Evolutionary conservation across 2,113 vertebrate genomes (phyloP).

Genomic region (Nanger granti): DNA sequence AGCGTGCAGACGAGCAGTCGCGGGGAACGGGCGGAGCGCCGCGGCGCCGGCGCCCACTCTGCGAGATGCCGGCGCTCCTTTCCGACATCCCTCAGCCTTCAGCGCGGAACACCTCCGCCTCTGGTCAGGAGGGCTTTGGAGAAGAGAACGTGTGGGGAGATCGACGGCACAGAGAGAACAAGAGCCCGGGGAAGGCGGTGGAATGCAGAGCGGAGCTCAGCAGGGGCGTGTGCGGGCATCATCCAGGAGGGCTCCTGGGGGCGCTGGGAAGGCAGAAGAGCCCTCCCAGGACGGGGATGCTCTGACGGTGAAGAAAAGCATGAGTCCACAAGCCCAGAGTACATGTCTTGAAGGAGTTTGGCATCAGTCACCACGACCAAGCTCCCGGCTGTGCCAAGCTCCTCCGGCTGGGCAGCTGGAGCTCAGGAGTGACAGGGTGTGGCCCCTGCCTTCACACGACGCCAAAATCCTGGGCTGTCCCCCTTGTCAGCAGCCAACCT

Average conservation of each 20-base stretch:
- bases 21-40: not conserved
- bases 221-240: not conserved
- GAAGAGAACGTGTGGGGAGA: not conserved
- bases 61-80: not conserved
- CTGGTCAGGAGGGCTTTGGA: not conserved
- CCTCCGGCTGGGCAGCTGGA: rapidly evolving
- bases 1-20: too few species aligned
- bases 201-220: not conserved
- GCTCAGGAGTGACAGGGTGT: not conserved
- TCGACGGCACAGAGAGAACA: not conserved
- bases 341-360: too few species aligned
- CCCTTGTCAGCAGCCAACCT: not conserved
- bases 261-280: not conserved
- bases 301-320: not conserved
- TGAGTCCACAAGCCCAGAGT: too few species aligned
- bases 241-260: not conserved
- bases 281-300: not conserved
- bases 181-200: not conserved
- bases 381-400: rapidly evolving
- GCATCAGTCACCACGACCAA: too few species aligned
- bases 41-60: rapidly evolving
- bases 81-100: not conserved
- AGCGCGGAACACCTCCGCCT: not conserved
- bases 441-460: not conserved
- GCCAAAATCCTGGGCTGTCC: not conserved